Base-by-base conservation (phyloP, 2,888 invertebrate genomes). In the Anaspis maculata region DNA sequence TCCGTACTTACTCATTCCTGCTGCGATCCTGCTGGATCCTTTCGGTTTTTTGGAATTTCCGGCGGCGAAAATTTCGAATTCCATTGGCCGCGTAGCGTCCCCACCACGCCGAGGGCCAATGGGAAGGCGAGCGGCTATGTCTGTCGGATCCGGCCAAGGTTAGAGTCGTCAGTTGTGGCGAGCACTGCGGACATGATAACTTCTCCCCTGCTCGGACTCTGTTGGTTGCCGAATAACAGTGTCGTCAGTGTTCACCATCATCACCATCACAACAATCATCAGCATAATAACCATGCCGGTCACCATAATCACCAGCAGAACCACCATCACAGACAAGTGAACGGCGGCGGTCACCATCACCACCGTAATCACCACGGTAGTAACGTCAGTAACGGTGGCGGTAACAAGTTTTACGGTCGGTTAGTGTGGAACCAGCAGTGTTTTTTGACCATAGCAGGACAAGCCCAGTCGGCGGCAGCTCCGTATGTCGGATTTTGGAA, bases 111-210 rank as follows among this genome's bases (percentile, higher is more conserved):
- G n/a, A n/a, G n/a, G n/a, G n/a, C 44, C 44, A 42, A 42, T 42
- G 28, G 12, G 10, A 5, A 10, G 7, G 43, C 46, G 37, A 36
- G 45, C 41, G 41, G 41, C 30, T 24, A 24, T 36, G 27, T 57
- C 59, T 57, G 64, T 64, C 61, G 68, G 65, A 68, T 68, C 63
- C 54, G 61, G 66, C 30, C 36, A 36, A 39, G 39, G 39, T 36
- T 39, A 32, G 36, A 32, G 62, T 62, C 59, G 55, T 62, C 64
- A 62, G 61, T 64, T 57, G 56, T 60, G 59, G 57, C 57, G 57
- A 57, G 59, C 63, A 64, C n/a, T n/a, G 61, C 66, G 66, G 66
- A 64, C 66, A 65, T 66, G 64, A 62, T 70, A 64, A 63, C 69
- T 66, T 61, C 67, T 64, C 67, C 68, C 62, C 57, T 61, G 56